These are phyloP conservation scores for Macrophya annulata DNA, from an alignment of 2,888 invertebrate genomes.

Conservation along the genomic window DNA sequence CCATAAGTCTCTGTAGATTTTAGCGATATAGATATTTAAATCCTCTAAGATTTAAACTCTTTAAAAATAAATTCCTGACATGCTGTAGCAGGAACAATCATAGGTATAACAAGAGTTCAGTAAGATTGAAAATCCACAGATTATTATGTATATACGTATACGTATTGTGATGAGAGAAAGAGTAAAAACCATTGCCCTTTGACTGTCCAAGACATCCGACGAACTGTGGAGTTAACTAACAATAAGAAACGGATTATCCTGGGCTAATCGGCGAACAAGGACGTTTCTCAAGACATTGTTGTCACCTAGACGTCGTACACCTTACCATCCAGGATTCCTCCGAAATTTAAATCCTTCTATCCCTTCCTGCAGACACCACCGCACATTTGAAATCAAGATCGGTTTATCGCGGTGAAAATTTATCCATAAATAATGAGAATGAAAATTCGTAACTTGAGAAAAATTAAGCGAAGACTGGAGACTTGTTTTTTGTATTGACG, in stretches of 20 bases:
- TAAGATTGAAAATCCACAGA: slow-evolving; percentile 38
- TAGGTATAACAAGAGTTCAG: background rate
- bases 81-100: background rate
- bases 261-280: slow-evolving; percentile 47
- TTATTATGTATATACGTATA: slow-evolving; percentile 25
- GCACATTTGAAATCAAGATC: background rate
- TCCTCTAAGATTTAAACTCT: background rate
- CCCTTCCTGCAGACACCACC: background rate
- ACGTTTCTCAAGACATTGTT: slow-evolving; percentile 40
- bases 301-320: slow-evolving; percentile 16
- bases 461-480: too few species aligned
- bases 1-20: background rate
- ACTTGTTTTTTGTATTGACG: too few species aligned
- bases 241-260: slow-evolving; percentile 40
- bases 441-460: background rate
- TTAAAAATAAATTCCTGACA: background rate
- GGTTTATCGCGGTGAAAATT: background rate
- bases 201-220: slow-evolving; percentile 36
- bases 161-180: background rate
- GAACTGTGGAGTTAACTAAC: background rate
- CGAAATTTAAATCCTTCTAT: slow-evolving; percentile 33
- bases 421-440: too few species aligned
- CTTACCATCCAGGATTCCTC: background rate
- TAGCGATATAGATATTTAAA: slow-evolving; percentile 7
- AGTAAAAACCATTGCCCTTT: background rate